Conservation (phyloP, 2,888 invertebrate species). For the Eupithecia tripunctaria region DNA sequence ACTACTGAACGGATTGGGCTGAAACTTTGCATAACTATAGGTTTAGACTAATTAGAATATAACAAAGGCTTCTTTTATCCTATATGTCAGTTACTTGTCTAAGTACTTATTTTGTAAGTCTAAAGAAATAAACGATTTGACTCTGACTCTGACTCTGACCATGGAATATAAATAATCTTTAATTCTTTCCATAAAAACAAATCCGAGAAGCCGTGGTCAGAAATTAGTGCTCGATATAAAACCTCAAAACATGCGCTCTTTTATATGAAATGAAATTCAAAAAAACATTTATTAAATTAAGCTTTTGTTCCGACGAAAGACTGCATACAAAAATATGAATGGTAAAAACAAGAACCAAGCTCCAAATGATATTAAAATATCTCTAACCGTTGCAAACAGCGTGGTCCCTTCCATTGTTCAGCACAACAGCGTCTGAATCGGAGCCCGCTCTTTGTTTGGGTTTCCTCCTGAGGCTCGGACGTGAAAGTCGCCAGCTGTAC, state of each 20-base stretch:
- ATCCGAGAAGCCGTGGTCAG: not conserved
- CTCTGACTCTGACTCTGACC: too few species aligned
- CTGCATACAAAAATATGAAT: not conserved
- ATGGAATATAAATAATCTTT: too few species aligned
- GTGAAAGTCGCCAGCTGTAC: constrained; percentile 90
- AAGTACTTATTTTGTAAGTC: too few species aligned
- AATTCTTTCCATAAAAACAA: not conserved
- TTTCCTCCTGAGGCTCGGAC: constrained; percentile 89
- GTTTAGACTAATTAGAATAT: not conserved
- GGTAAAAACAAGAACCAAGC: not conserved
- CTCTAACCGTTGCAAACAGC: constrained; percentile 88
- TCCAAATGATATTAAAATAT: constrained; percentile 7
- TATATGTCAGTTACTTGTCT: too few species aligned
- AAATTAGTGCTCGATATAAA: not conserved
- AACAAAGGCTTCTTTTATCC: not conserved
- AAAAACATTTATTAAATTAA: not conserved
- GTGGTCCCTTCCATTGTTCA: constrained; percentile 90
- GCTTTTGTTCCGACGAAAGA: not conserved
- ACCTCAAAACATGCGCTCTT: not conserved
- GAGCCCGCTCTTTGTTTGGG: constrained; percentile 83
- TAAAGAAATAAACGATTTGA: too few species aligned
- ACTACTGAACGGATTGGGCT: not conserved
- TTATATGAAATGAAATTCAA: not conserved
- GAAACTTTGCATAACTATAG: not conserved
- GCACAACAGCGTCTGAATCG: constrained; percentile 85